Conservation (phyloP, 2,797 vertebrate species). For the Tragelaphus oryx region DNA sequence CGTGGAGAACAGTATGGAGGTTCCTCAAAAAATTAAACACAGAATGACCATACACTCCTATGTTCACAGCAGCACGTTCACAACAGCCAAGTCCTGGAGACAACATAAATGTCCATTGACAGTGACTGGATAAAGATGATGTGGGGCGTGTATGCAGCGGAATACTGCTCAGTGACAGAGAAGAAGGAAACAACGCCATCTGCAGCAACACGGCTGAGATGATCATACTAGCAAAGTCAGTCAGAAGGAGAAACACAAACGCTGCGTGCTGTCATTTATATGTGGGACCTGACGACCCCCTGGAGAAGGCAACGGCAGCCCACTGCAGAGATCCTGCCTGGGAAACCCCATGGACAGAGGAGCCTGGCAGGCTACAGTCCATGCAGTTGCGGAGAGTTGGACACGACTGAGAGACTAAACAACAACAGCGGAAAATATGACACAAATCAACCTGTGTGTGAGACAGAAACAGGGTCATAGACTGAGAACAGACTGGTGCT, state of each 20-base stretch:
- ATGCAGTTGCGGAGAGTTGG: fast-evolving
- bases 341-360: neutral
- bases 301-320: neutral
- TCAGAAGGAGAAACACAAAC: neutral
- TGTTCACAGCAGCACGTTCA: neutral
- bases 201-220: neutral
- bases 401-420: neutral
- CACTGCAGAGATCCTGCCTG: neutral
- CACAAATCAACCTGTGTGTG: neutral
- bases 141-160: fast-evolving
- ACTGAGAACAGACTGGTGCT: neutral
- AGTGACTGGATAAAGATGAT: neutral
- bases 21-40: neutral
- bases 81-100: neutral
- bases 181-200: neutral
- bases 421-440: neutral
- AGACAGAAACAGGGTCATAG: neutral
- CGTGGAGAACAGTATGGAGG: neutral
- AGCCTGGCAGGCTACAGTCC: neutral
- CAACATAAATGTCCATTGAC: fast-evolving
- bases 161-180: neutral
- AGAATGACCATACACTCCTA: neutral
- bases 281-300: neutral
- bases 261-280: neutral
- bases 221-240: neutral